Percentiles rank a stretch among this genome's conserved stretches.
Evolutionary conservation across 1,140 invertebrate species (phyloP).

Genomic region (Trichoplusia ni): DNA sequence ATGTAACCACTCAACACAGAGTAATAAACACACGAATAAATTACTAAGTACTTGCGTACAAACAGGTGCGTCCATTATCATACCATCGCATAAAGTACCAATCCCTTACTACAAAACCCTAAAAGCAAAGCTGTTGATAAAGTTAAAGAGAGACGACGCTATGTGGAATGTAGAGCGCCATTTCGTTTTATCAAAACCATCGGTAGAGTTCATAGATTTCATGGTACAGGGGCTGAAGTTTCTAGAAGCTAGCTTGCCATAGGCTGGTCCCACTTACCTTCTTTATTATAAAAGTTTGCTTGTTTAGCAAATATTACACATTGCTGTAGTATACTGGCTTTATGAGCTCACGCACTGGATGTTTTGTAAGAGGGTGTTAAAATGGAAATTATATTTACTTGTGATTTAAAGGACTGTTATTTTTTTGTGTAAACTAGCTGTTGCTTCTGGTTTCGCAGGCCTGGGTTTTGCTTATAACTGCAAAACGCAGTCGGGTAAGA

Average conservation of each 20-base stretch:
- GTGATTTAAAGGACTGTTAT: too few relatives aligned
- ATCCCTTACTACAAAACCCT: too few relatives aligned
- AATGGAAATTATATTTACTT: constrained; percentile 30
- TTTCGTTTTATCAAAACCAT: too few relatives aligned
- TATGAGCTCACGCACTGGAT: constrained; percentile 28
- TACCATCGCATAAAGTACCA: constrained; percentile 2
- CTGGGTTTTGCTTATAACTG: too few relatives aligned
- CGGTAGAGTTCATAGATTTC: too few relatives aligned
- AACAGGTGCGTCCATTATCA: constrained; percentile 24
- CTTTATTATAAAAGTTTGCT: constrained; percentile 39
- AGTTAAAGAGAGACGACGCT: too few relatives aligned
- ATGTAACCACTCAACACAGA: background rate
- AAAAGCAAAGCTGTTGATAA: too few relatives aligned
- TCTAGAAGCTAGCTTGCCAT: constrained; percentile 14
- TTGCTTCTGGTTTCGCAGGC: too few relatives aligned
- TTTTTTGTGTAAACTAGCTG: too few relatives aligned
- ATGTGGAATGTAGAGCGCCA: too few relatives aligned
- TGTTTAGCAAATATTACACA: constrained; percentile 25
- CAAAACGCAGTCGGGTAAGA: too few relatives aligned
- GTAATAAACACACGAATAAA: background rate
- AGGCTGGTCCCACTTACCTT: background rate
- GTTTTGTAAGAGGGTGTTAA: constrained; percentile 10
- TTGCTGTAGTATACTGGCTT: constrained; percentile 28
- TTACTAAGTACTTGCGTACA: background rate
- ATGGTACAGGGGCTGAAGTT: too few relatives aligned